phyloP scores from a whole-genome alignment of 2,797 vertebrate genomes.

The Malacoctenus gilli region DNA sequence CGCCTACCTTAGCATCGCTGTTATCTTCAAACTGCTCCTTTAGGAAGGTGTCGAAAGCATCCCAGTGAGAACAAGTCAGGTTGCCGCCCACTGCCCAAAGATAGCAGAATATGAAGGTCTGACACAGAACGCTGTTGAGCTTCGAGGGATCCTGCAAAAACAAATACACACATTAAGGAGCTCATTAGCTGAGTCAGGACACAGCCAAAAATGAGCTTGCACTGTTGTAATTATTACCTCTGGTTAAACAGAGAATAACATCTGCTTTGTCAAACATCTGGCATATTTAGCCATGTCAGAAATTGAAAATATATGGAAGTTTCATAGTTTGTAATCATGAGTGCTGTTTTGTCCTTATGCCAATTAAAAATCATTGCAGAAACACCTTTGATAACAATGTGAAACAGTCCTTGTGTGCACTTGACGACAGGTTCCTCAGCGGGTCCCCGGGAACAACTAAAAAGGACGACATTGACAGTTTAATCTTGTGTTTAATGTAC shows the following conservation, averaged over 20 bases:
- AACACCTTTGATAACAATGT: no score
- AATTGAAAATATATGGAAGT: no score
- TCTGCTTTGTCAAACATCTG: not conserved
- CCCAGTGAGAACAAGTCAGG: slow-evolving; percentile 80
- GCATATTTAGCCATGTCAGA: no score
- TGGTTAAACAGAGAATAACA: no score
- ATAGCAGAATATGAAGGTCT: slow-evolving; percentile 88
- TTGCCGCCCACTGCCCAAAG: slow-evolving; percentile 86
- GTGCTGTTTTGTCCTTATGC: no score
- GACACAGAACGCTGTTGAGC: slow-evolving; percentile 79
- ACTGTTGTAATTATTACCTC: no score
- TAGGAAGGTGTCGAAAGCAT: slow-evolving; percentile 84
- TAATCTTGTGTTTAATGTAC: slow-evolving; percentile 66
- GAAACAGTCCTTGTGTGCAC: no score
- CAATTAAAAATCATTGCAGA: no score
- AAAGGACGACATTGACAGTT: not conserved
- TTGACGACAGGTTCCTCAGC: no score
- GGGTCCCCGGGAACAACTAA: no score
- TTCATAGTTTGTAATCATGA: no score
- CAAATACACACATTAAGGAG: slow-evolving; percentile 18
- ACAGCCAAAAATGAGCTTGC: not conserved
- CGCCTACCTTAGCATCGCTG: slow-evolving; percentile 78
- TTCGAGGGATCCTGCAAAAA: slow-evolving; percentile 77
- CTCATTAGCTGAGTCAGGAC: not conserved
- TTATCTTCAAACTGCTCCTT: slow-evolving; percentile 84